Evolutionary conservation across 1,140 invertebrate species (phyloP).

Genomic region (Drosophila teissieri): DNA sequence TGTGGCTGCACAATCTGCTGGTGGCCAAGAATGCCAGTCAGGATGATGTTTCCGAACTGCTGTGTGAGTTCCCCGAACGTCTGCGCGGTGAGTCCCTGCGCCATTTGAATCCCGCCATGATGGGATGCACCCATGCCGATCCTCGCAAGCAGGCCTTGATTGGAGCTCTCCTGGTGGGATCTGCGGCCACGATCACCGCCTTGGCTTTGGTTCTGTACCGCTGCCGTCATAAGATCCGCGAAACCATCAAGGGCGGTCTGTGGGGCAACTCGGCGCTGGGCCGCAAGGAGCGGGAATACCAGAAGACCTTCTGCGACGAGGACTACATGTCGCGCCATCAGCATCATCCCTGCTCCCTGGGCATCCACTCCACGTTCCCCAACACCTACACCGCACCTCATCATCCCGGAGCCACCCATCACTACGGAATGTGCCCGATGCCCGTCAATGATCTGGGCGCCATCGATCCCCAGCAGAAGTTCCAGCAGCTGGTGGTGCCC

Average conservation of each 20-base stretch:
- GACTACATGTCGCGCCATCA: conserved; percentile 90
- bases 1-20: conserved; percentile 92
- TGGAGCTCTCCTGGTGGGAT: conserved; percentile 89
- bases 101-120: conserved; percentile 89
- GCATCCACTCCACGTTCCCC: conserved; percentile 86
- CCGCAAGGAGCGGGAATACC: conserved; percentile 93
- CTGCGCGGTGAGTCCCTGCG: conserved; percentile 89
- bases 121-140: conserved; percentile 91
- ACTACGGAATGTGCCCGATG: conserved; percentile 88
- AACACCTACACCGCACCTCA: conserved; percentile 85
- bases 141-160: conserved; percentile 91
- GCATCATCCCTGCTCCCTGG: conserved; percentile 86
- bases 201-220: conserved; percentile 91
- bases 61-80: conserved; percentile 90
- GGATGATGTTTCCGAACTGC: conserved; percentile 85
- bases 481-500: conserved; percentile 81
- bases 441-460: conserved; percentile 72
- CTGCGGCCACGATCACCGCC: conserved; percentile 88
- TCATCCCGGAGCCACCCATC: conserved; percentile 86
- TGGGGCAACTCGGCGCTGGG: conserved; percentile 91
- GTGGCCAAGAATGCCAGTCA: conserved; percentile 89
- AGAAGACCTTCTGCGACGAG: conserved; percentile 94
- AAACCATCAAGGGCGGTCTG: conserved; percentile 91
- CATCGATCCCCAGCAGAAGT: conserved; percentile 65
- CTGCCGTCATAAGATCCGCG: conserved; percentile 91